These are phyloP conservation scores for Cyprinodon diabolis DNA, from an alignment of 2,797 vertebrate genomes.

Conservation along the genomic window DNA sequence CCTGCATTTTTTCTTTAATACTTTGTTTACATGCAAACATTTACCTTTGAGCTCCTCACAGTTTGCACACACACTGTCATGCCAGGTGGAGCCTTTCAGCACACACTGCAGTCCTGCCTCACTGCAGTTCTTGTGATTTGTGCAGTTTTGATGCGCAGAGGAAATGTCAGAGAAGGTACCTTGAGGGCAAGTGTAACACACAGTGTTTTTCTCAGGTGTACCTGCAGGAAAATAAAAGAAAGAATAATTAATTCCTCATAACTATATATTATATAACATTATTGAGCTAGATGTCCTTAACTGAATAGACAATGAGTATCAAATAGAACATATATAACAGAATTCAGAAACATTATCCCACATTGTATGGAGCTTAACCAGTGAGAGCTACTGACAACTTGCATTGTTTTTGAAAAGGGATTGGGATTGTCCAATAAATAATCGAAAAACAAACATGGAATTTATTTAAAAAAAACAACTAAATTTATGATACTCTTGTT, in stretches of 20 bases:
- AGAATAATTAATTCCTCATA: background rate
- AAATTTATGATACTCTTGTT: too few species aligned
- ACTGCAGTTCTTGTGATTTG: constrained; percentile 45
- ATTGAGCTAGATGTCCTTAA: background rate
- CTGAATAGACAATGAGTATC: background rate
- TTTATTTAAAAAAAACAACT: too few species aligned
- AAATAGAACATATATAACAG: background rate
- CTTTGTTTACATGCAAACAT: background rate
- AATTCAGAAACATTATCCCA: background rate
- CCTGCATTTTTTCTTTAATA: background rate
- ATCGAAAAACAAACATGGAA: too few species aligned
- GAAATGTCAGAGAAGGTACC: constrained; percentile 44
- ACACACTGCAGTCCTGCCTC: constrained; percentile 11
- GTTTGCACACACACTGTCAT: constrained; percentile 65
- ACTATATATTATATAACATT: too few species aligned
- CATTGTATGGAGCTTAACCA: too few species aligned
- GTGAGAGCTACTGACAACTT: too few species aligned
- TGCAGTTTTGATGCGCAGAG: constrained; percentile 40
- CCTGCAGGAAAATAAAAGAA: constrained; percentile 50
- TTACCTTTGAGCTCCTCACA: constrained; percentile 42
- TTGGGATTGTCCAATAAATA: too few species aligned
- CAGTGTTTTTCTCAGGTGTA: constrained; percentile 34
- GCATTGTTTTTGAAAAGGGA: too few species aligned
- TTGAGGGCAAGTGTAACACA: constrained; percentile 50
- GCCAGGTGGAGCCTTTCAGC: constrained; percentile 62